Percentiles rank a stretch among this genome's conserved stretches.
phyloP scores from a whole-genome alignment of 1,140 invertebrate species.

The Calephelis nemesis region DNA sequence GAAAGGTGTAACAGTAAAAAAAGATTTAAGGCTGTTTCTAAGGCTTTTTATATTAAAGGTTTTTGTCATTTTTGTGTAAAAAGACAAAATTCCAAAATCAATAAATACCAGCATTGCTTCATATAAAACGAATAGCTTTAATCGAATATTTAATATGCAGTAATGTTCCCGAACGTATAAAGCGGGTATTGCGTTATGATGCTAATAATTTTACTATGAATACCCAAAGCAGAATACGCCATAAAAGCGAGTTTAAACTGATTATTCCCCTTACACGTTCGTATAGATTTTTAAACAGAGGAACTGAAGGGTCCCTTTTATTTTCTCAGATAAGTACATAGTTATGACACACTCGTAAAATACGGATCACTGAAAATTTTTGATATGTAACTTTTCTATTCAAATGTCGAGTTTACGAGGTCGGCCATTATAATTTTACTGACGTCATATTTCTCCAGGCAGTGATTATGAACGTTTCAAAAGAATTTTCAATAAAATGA shows the following conservation, averaged over 20 bases:
- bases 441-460: conserved; percentile 67
- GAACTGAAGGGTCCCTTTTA: conserved; percentile 61
- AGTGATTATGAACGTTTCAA: conserved; percentile 68
- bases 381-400: conserved; percentile 79
- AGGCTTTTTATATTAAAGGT: too few species aligned
- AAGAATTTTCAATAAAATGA: conserved; percentile 67
- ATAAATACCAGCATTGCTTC: conserved; percentile 3
- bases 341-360: conserved; percentile 78
- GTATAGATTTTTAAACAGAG: conserved; percentile 71
- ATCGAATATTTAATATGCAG: conserved; percentile 9
- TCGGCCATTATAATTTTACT: conserved; percentile 74
- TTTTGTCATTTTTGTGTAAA: neutral
- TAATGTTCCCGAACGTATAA: conserved; percentile 17
- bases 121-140: conserved; percentile 13
- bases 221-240: conserved; percentile 28
- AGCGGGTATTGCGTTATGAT: conserved; percentile 17
- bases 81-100: conserved; percentile 12
- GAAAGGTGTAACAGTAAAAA: too few species aligned
- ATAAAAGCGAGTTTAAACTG: conserved; percentile 47
- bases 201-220: conserved; percentile 38
- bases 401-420: conserved; percentile 74
- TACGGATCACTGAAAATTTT: conserved; percentile 79
- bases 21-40: too few species aligned
- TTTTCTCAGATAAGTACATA: conserved; percentile 73
- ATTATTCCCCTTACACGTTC: conserved; percentile 64